phyloP scores from a whole-genome alignment of 2,888 invertebrate species.

The Linnaemya vulpina region DNA sequence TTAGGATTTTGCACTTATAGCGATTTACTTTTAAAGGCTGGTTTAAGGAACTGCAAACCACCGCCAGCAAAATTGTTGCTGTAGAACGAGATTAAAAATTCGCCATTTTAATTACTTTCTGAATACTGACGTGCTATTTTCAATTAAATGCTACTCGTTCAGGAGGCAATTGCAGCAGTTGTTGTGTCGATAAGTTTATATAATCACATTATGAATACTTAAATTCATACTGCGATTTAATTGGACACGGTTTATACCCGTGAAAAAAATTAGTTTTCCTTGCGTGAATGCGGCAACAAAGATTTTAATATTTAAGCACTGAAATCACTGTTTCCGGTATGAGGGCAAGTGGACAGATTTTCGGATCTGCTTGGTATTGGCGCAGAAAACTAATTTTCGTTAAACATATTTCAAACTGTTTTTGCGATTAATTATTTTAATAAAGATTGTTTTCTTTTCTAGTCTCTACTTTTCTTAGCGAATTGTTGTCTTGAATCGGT shows the following conservation, averaged over 20 bases:
- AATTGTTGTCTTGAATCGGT: not conserved
- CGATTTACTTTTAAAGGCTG: no score
- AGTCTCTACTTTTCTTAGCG: not conserved
- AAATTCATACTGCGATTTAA: not conserved
- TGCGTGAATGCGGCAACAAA: no score
- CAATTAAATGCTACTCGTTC: slow-evolving; percentile 40
- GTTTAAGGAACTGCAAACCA: no score
- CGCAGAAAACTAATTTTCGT: no score
- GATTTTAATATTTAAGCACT: no score
- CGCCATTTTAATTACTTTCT: slow-evolving; percentile 49
- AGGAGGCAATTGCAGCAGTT: slow-evolving; percentile 12
- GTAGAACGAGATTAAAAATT: slow-evolving; percentile 35
- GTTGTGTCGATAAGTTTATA: not conserved
- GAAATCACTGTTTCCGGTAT: no score
- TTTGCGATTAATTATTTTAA: no score
- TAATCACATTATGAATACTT: not conserved
- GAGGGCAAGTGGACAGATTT: no score
- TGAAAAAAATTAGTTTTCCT: no score
- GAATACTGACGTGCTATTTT: slow-evolving; percentile 33
- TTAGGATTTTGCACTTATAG: no score
- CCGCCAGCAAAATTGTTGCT: not conserved
- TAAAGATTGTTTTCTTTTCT: not conserved
- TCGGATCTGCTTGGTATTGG: no score
- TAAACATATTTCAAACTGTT: no score
- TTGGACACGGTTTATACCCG: not conserved